These are phyloP conservation scores for Propithecus coquereli DNA, from an alignment of 2,113 vertebrate species.

Conservation along the genomic window DNA sequence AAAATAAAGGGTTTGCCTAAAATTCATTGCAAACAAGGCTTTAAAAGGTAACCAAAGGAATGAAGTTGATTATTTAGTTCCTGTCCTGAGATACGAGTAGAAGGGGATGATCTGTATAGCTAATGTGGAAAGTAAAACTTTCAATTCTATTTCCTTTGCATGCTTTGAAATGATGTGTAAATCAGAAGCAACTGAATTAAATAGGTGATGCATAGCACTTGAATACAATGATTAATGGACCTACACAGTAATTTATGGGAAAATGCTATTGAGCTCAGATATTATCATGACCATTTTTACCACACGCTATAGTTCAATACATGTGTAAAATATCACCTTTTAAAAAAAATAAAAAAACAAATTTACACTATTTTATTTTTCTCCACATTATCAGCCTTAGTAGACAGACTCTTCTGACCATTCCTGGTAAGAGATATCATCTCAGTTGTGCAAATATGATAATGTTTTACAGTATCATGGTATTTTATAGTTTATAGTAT, in stretches of 20 bases:
- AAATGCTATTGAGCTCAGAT: conserved; percentile 76
- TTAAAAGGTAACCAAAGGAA: not conserved
- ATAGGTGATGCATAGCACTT: conserved; percentile 78
- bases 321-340: conserved; percentile 47
- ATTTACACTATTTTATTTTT: conserved; percentile 50
- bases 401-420: not conserved
- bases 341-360: conserved; percentile 30
- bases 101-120: conserved; percentile 62
- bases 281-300: conserved; percentile 78
- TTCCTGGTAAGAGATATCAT: not conserved
- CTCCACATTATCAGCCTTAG: conserved; percentile 11
- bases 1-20: not conserved
- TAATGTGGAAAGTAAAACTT: conserved; percentile 62
- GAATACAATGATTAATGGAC: conserved; percentile 81
- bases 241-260: conserved; percentile 80
- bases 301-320: conserved; percentile 48
- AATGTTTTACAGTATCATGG: not conserved
- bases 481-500: not conserved
- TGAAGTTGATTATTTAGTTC: not conserved
- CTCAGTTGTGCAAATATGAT: not conserved
- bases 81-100: not conserved
- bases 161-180: conserved; percentile 76
- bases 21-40: not conserved
- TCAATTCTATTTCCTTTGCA: conserved; percentile 61
- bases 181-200: conserved; percentile 81